Percentiles rank a stretch among this genome's conserved stretches.
These are phyloP conservation scores for Oryzias woworae DNA, from an alignment of 2,113 vertebrate species.

Conservation along the genomic window DNA sequence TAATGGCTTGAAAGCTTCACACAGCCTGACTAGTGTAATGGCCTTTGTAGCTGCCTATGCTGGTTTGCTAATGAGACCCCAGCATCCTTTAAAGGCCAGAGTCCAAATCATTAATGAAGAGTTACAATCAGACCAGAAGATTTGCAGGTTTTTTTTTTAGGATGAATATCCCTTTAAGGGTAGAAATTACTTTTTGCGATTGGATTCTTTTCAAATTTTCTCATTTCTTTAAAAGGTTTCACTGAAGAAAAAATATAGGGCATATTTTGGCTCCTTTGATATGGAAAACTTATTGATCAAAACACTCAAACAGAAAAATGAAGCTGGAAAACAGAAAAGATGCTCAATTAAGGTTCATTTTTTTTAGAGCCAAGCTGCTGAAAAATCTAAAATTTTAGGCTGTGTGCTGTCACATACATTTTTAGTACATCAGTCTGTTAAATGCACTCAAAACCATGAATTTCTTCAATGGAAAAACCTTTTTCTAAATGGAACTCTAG, in stretches of 20 bases:
- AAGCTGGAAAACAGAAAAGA: slow-evolving; percentile 7
- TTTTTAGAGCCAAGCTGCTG: no score
- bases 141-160: slow-evolving; percentile 33
- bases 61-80: slow-evolving; percentile 69
- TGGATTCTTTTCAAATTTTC: slow-evolving; percentile 2
- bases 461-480: background rate
- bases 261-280: slow-evolving; percentile 21
- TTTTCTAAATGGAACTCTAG: background rate
- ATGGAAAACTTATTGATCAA: slow-evolving; percentile 30
- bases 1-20: slow-evolving; percentile 67
- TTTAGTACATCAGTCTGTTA: no score
- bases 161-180: slow-evolving; percentile 24
- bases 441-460: no score
- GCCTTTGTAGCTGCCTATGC: slow-evolving; percentile 62
- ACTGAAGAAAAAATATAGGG: background rate
- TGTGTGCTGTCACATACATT: no score
- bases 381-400: no score
- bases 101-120: slow-evolving; percentile 59
- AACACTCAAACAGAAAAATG: slow-evolving; percentile 12
- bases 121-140: slow-evolving; percentile 50
- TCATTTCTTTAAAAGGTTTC: slow-evolving; percentile 7
- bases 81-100: slow-evolving; percentile 46
- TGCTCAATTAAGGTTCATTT: no score
- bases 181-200: slow-evolving; percentile 29
- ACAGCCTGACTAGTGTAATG: slow-evolving; percentile 56